A percentile compares a stretch with the other conserved stretches of the same genome.
These are phyloP conservation scores for Nephrotoma appendiculata DNA, from an alignment of 2,888 invertebrate genomes.

Conservation along the genomic window DNA sequence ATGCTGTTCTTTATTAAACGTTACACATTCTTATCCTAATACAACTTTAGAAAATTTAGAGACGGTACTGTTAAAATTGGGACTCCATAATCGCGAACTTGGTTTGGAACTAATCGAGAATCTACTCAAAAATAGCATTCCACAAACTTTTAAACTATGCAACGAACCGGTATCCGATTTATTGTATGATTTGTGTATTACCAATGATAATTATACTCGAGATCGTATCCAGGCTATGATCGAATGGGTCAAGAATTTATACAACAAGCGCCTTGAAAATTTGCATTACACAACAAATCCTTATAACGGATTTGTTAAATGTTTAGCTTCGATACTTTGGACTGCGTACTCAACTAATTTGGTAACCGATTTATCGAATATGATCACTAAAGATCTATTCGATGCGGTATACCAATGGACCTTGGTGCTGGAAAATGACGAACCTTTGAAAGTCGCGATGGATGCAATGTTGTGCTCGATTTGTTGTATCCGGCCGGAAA, in stretches of 20 bases:
- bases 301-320: constrained; percentile 45
- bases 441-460: constrained; percentile 67
- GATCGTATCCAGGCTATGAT: constrained; percentile 52
- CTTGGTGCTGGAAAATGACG: constrained; percentile 48
- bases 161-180: constrained; percentile 58
- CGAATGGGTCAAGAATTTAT: constrained; percentile 44
- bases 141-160: constrained; percentile 31
- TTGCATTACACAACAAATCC: constrained; percentile 21
- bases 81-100: constrained; percentile 45
- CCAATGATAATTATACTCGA: constrained; percentile 33
- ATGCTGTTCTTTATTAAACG: constrained; percentile 54
- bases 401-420: constrained; percentile 67
- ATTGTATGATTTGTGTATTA: constrained; percentile 61
- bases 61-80: constrained; percentile 52
- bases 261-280: not conserved
- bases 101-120: constrained; percentile 42
- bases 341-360: constrained; percentile 47
- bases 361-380: constrained; percentile 45
- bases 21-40: constrained; percentile 44
- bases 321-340: constrained; percentile 71
- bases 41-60: constrained; percentile 45
- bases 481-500: constrained; percentile 66
- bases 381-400: constrained; percentile 62
- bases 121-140: constrained; percentile 40
- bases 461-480: constrained; percentile 75